phyloP scores from a whole-genome alignment of 1,140 invertebrate genomes.

The Drosophila guanche region DNA sequence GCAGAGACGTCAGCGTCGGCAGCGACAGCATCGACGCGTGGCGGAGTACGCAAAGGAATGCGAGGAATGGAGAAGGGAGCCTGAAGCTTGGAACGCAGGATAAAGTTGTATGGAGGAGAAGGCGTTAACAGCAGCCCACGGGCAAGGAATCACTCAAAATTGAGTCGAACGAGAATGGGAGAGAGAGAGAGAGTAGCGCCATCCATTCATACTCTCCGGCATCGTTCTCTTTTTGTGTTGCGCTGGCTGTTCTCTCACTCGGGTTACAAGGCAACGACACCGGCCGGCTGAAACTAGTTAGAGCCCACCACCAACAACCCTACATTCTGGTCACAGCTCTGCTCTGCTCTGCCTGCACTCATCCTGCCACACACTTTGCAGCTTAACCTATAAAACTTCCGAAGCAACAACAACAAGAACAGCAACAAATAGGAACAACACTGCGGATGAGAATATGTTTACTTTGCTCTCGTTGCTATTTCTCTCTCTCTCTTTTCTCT shows the following conservation, averaged over 20 bases:
- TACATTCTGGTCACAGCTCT: constrained; percentile 29
- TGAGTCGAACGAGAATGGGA: not conserved
- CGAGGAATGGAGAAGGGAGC: constrained; percentile 8
- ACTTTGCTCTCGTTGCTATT: constrained; percentile 27
- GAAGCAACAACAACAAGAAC: constrained; percentile 57
- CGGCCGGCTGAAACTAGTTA: constrained; percentile 79
- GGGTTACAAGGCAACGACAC: constrained; percentile 67
- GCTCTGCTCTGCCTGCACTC: constrained; percentile 4
- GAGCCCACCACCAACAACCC: constrained; percentile 49
- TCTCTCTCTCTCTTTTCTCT: constrained; percentile 32
- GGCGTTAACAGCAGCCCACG: not conserved
- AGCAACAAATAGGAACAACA: constrained; percentile 48
- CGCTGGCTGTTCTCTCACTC: constrained; percentile 12
- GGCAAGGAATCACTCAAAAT: constrained; percentile 47
- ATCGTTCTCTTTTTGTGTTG: constrained; percentile 9
- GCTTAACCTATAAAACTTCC: constrained; percentile 81
- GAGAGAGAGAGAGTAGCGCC: not conserved
- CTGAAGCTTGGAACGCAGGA: constrained; percentile 2
- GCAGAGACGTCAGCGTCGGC: constrained; percentile 30
- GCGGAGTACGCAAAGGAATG: constrained; percentile 74
- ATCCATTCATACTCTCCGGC: constrained; percentile 4
- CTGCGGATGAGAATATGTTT: constrained; percentile 32
- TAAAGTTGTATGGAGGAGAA: not conserved
- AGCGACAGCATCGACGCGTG: constrained; percentile 41
- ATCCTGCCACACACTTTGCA: constrained; percentile 47